Conservation (phyloP, 2,888 invertebrate genomes). For the Pemphredon lugubris region DNA sequence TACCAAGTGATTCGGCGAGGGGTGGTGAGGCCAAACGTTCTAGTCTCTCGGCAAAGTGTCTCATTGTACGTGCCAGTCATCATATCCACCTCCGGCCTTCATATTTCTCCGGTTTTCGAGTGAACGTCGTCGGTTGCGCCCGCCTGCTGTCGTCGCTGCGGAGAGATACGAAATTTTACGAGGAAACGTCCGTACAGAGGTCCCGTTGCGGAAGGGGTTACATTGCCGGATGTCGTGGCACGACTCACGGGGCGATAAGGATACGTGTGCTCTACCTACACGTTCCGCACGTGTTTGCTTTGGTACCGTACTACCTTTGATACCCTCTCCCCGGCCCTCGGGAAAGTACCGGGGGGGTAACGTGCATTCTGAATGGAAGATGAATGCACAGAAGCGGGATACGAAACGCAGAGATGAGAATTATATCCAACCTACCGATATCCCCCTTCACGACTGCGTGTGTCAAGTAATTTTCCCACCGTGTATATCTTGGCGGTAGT, state of each 20-base stretch:
- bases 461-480: neutral
- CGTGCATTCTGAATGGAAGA: slow-evolving; percentile 30
- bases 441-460: neutral
- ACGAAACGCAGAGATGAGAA: slow-evolving; percentile 26
- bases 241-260: slow-evolving; percentile 44
- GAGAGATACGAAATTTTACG: slow-evolving; percentile 58
- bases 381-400: slow-evolving; percentile 17
- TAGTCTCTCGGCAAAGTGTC: too few relatives aligned
- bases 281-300: slow-evolving; percentile 40
- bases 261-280: slow-evolving; percentile 37
- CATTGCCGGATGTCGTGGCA: slow-evolving; percentile 51
- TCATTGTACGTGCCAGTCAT: neutral
- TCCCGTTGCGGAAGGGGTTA: slow-evolving; percentile 35
- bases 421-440: slow-evolving; percentile 31
- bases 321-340: slow-evolving; percentile 15
- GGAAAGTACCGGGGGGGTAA: slow-evolving; percentile 4
- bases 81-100: neutral
- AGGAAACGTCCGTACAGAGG: slow-evolving; percentile 44
- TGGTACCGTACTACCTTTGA: slow-evolving; percentile 34
- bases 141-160: neutral
- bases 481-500: too few relatives aligned
- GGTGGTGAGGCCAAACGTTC: too few relatives aligned
- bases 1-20: too few relatives aligned
- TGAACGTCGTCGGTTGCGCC: neutral
- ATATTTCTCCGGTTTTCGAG: neutral